Evolutionary conservation across 2,113 vertebrate species (phyloP), one percentile per base, ranked within the genome.

Genomic region (Passer montanus): DNA sequence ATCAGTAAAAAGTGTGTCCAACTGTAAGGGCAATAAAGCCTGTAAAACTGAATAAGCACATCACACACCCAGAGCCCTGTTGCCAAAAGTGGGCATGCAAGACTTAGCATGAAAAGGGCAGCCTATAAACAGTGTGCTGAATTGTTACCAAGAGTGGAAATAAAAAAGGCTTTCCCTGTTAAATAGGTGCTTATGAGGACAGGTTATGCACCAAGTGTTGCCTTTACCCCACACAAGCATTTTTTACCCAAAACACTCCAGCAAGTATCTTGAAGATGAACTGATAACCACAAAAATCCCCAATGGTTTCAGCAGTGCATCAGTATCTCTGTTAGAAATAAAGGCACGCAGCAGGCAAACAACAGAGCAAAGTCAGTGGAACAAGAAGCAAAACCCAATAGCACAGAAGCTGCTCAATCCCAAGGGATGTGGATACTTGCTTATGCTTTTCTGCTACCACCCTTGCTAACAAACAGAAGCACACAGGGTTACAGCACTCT

Each of bases 401-500:
- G 58, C 52, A 60, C 28, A 78, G 72, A 91, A 70, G 80, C 66
- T 23, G 17, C 37, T 55, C 56, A 35, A 69, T 86, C 44, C 84
- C 60, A 59, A 84, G 84, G 49, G 30, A 49, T 19, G 24, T 0
- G 7, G 58, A 64, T 13, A 72, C 50, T 37, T 84, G 63, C 27
- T 72, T 11, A 15, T 9, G 46, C 19, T 81, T 46, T 73, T 33
- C 47, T 7, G 6, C 39, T 43, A 23, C 0, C 2, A 21, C 35
- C 50, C 77, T 49, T 33, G 41, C 85, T 70, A 24, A 50, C 7
- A 28, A 7, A 64, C 18, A 87, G 89, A 46, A 68, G 22, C 11
- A 76, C 75, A 58, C 3, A 27, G 52, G 49, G 93, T 87, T 14
- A 56, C 28, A 94, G 88, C 70, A 39, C 31, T 28, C 98, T 98